phyloP scores from a whole-genome alignment of 2,888 invertebrate species.

The Argyresthia goedartella region DNA sequence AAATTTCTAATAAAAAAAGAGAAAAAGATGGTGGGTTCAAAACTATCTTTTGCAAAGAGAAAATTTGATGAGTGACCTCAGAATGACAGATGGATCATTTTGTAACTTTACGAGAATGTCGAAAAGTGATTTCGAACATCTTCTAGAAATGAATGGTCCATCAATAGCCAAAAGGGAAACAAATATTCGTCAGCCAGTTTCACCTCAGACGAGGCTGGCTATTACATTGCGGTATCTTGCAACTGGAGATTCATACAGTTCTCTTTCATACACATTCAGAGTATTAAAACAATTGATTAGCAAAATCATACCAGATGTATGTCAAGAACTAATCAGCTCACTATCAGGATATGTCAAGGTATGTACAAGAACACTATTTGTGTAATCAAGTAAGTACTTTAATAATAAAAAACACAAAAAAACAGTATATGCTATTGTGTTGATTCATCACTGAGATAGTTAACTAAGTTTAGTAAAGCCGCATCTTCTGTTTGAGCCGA shows the following conservation, averaged over 20 bases:
- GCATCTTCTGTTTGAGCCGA: slow-evolving; percentile 14
- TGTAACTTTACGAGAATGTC: slow-evolving; percentile 21
- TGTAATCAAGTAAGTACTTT: slow-evolving; percentile 12
- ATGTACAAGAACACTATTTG: slow-evolving; percentile 10
- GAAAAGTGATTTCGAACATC: slow-evolving; percentile 21
- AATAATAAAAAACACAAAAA: slow-evolving; percentile 9
- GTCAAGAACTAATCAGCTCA: slow-evolving; percentile 9
- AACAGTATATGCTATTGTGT: slow-evolving; percentile 9
- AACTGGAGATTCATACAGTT: neutral
- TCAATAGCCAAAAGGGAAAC: neutral
- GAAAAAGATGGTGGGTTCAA: neutral
- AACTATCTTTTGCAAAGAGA: slow-evolving; percentile 11
- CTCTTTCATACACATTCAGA: slow-evolving; percentile 10
- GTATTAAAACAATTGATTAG: slow-evolving; percentile 10
- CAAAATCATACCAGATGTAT: slow-evolving; percentile 2
- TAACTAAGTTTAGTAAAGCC: slow-evolving; percentile 15
- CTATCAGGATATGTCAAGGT: slow-evolving; percentile 11
- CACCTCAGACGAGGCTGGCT: neutral
- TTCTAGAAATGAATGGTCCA: neutral
- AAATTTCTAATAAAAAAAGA: neutral
- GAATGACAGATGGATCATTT: slow-evolving; percentile 23
- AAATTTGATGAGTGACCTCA: slow-evolving; percentile 20
- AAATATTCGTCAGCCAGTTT: neutral
- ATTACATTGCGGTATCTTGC: neutral
- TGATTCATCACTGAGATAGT: slow-evolving; percentile 16